Conservation (phyloP, 1,140 invertebrate genomes). For the Drosophila cardini region DNA sequence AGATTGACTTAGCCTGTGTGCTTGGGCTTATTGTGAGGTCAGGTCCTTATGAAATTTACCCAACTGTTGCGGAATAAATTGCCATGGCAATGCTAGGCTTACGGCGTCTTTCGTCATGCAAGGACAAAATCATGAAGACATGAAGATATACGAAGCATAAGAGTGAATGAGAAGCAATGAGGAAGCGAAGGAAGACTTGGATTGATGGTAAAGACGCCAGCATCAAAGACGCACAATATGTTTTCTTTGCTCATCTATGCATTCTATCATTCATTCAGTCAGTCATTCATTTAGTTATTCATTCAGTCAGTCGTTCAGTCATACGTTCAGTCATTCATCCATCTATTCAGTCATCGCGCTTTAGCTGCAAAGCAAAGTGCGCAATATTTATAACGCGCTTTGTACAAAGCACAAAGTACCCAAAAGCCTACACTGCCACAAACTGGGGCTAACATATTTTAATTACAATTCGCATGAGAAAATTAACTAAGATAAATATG, state of each 20-base stretch:
- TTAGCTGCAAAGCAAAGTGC: slow-evolving; percentile 50
- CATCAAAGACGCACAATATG: slow-evolving; percentile 19
- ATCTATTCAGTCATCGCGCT: slow-evolving; percentile 14
- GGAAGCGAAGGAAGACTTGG: neutral
- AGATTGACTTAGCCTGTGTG: slow-evolving; percentile 10
- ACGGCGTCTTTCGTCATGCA: slow-evolving; percentile 34
- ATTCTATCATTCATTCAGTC: slow-evolving; percentile 10
- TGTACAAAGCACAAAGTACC: slow-evolving; percentile 17
- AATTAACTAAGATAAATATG: too few species aligned
- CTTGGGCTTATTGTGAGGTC: slow-evolving; percentile 25
- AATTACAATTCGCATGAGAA: too few species aligned
- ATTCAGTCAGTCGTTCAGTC: slow-evolving; percentile 17
- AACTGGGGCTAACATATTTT: neutral
- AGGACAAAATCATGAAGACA: slow-evolving; percentile 2
- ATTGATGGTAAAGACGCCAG: slow-evolving; percentile 18
- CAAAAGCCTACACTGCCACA: slow-evolving; percentile 5
- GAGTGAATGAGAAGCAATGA: neutral
- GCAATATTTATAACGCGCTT: slow-evolving; percentile 55
- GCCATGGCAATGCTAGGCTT: slow-evolving; percentile 66
- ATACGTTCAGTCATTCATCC: slow-evolving; percentile 21
- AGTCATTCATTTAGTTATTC: slow-evolving; percentile 16
- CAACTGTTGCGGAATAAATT: slow-evolving; percentile 80
- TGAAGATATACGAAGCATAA: neutral
- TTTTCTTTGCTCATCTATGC: slow-evolving; percentile 10
- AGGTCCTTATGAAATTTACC: slow-evolving; percentile 61